These are phyloP conservation scores for Drosophila paracracens DNA, from an alignment of 2,888 invertebrate species.

Conservation along the genomic window DNA sequence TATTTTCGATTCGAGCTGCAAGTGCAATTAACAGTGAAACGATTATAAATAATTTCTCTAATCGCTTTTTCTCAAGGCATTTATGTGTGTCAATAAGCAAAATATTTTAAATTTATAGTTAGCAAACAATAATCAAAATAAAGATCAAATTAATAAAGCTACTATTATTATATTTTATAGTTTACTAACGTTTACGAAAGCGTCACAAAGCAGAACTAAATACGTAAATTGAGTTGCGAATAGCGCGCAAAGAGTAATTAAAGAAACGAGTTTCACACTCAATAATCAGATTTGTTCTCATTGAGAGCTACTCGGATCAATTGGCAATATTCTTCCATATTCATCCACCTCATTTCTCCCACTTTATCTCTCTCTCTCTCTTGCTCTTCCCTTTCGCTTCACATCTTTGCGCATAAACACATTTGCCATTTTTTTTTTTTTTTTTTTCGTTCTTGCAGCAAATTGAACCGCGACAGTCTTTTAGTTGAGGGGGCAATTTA, in stretches of 20 bases:
- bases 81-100: background rate
- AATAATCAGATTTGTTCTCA: background rate
- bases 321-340: background rate
- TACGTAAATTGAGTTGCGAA: background rate
- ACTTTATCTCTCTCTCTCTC: background rate
- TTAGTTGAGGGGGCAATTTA: constrained; percentile 66
- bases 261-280: background rate
- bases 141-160: background rate
- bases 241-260: background rate
- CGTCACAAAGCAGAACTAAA: background rate
- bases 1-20: constrained; percentile 27
- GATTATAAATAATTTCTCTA: constrained; percentile 46
- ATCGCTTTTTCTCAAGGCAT: constrained; percentile 17
- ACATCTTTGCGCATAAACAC: constrained; percentile 79
- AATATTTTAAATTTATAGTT: background rate
- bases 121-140: background rate
- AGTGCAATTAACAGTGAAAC: constrained; percentile 54
- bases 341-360: no score
- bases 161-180: no score
- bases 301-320: background rate
- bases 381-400: constrained; percentile 13
- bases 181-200: background rate
- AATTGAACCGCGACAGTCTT: constrained; percentile 66
- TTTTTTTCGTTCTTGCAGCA: constrained; percentile 45
- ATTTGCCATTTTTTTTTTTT: constrained; percentile 53